Evolutionary conservation across 2,888 invertebrate genomes (phyloP), one percentile per base, ranked within the genome.

Genomic region (Hedya salicella): DNA sequence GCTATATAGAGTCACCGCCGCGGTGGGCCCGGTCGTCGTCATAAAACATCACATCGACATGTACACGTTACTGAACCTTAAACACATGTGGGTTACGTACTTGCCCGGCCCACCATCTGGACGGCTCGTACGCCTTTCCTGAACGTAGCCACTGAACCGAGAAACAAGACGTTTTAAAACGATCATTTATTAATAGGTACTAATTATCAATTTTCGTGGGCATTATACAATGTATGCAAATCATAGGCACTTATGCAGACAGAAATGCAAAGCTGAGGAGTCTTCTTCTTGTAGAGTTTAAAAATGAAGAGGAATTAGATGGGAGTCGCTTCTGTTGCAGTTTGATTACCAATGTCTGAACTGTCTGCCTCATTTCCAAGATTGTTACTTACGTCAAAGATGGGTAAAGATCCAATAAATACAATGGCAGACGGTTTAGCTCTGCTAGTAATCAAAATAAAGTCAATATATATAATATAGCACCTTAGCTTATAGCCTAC

Each of bases 111-210:
- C 93, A 97, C 97, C 96, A 98, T 96, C 95, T 98, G 98, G 94
- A 98, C 97, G 94, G 98, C 98, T 93, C 98, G 97, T 93, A 99
- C 99, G 95, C 99, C 98, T 95, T 99, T 98, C 96, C 98, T 97
- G 97, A 99, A 99, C 93, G 98, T 97, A 91, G 98, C 98, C 97
- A 99, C 99, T 99, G 95, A 92, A 92, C 88, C 90, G 88, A 90
- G 87, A 92, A 92, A 91, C 78, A 91, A 88, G 78, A 84, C 70
- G 73, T 80, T 90, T 83, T 84, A 81, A 83, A 83, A 73, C 80
- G 66, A 61, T 83, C 78, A 79, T 71, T 77, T 74, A 75, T 76
- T 77, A 80, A 68, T 71, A 72, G 69, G 68, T 68, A 73, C 73
- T 76, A 79, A 77, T 82, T 78, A 81, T 71, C 74, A 71, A 78